phyloP scores from a whole-genome alignment of 2,888 invertebrate species.

The Prosapia bicincta region DNA sequence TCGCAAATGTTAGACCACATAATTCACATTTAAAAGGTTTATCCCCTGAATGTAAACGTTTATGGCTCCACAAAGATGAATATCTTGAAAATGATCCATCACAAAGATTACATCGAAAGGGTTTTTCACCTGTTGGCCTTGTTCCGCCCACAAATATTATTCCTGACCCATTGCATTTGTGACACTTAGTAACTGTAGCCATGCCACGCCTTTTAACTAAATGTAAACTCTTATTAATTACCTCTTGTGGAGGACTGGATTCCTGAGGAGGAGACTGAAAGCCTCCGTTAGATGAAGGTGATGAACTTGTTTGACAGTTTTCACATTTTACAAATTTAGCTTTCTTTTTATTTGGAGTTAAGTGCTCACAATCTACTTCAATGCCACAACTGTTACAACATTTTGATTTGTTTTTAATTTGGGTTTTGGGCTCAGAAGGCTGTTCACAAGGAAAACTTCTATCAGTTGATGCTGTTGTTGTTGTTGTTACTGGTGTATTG shows the following conservation, averaged over 20 bases:
- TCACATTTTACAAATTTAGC: slow-evolving; percentile 43
- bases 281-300: slow-evolving; percentile 22
- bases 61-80: slow-evolving; percentile 85
- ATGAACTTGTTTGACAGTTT: slow-evolving; percentile 38
- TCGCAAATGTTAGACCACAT: slow-evolving; percentile 83
- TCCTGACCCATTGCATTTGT: slow-evolving; percentile 85
- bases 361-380: slow-evolving; percentile 40
- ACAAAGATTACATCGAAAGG: slow-evolving; percentile 85
- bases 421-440: slow-evolving; percentile 49
- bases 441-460: slow-evolving; percentile 50
- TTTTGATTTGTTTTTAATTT: slow-evolving; percentile 41
- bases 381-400: slow-evolving; percentile 42
- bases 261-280: slow-evolving; percentile 27
- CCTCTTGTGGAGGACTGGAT: slow-evolving; percentile 27
- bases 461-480: too few relatives aligned
- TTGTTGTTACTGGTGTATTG: slow-evolving; percentile 31
- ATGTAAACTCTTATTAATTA: slow-evolving; percentile 54
- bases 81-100: slow-evolving; percentile 57
- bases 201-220: slow-evolving; percentile 81
- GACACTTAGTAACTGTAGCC: slow-evolving; percentile 81
- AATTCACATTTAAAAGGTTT: slow-evolving; percentile 88
- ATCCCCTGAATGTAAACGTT: slow-evolving; percentile 76
- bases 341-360: slow-evolving; percentile 38
- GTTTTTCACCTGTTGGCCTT: slow-evolving; percentile 58
- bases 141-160: slow-evolving; percentile 69